Percentiles rank a stretch among this genome's conserved stretches.
These are phyloP conservation scores for Tangachromis dhanisi DNA, from an alignment of 2,113 vertebrate genomes.

Conservation along the genomic window DNA sequence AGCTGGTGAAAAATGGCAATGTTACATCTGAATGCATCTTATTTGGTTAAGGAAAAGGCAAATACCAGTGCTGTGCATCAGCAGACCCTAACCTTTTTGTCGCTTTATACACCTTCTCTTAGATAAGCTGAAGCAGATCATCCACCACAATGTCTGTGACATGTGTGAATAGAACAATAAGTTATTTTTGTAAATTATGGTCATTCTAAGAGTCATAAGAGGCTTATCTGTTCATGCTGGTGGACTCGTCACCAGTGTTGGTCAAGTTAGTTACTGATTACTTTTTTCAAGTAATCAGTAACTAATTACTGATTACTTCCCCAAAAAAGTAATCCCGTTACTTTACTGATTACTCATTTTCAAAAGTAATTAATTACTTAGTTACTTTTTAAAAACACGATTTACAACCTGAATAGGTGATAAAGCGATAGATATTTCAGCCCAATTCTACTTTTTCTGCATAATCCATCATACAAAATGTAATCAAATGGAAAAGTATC, in stretches of 20 bases:
- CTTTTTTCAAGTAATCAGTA: neutral
- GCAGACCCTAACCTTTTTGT: neutral
- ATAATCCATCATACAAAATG: neutral
- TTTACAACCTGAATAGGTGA: neutral
- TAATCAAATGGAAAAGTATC: neutral
- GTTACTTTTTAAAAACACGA: neutral
- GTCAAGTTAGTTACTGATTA: no score
- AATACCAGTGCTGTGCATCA: neutral
- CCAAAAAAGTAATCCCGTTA: accelerated
- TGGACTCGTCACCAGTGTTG: accelerated
- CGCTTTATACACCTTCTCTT: neutral
- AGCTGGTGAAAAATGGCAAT: neutral
- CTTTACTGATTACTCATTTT: neutral
- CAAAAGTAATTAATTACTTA: neutral
- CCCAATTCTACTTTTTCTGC: neutral
- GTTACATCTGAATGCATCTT: neutral
- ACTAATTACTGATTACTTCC: neutral
- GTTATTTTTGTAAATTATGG: neutral
- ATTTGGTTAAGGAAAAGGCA: neutral
- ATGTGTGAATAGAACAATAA: neutral
- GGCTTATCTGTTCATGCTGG: neutral
- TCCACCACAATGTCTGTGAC: neutral
- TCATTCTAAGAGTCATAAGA: neutral
- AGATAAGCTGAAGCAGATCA: neutral
- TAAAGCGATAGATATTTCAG: accelerated